Evolutionary conservation across 92 coral and sea anemone genomes (phyloP).

Genomic region (Desmophyllum pertusum): DNA sequence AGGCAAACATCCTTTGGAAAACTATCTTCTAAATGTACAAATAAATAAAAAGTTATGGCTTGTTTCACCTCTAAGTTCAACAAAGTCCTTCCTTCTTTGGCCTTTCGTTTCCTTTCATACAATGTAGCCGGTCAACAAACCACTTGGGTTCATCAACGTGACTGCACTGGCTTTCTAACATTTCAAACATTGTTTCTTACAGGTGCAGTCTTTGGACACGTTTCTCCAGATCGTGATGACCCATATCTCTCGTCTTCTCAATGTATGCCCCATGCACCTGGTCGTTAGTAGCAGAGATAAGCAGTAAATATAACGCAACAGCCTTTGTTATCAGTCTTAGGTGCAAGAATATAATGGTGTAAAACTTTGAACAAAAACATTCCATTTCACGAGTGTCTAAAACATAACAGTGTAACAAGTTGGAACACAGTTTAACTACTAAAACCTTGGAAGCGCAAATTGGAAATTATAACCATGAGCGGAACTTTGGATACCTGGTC

Average conservation of each 20-base stretch:
- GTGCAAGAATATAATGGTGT: not conserved
- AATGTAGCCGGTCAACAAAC: constrained; percentile 95
- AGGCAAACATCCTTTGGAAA: no score
- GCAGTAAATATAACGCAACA: not conserved
- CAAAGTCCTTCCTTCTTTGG: constrained; percentile 90
- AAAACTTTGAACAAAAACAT: not conserved
- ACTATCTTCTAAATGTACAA: no score
- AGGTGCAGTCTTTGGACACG: constrained; percentile 96
- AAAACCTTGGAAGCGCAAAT: no score
- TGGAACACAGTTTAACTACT: no score
- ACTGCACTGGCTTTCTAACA: constrained; percentile 86
- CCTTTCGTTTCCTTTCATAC: constrained; percentile 93
- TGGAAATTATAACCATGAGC: no score
- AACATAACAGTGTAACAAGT: no score
- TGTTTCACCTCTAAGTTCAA: constrained; percentile 86
- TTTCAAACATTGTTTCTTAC: constrained; percentile 94
- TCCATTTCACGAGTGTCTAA: no score
- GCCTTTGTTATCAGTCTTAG: no score
- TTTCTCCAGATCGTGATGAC: constrained; percentile 90
- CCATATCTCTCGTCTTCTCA: constrained; percentile 92
- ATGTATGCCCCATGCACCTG: constrained; percentile 99
- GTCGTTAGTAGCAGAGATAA: not conserved
- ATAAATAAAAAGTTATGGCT: no score
- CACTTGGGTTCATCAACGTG: constrained; percentile 96
- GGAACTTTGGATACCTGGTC: no score